phyloP scores from a whole-genome alignment of 2,113 vertebrate genomes.

The Hyla sarda region DNA sequence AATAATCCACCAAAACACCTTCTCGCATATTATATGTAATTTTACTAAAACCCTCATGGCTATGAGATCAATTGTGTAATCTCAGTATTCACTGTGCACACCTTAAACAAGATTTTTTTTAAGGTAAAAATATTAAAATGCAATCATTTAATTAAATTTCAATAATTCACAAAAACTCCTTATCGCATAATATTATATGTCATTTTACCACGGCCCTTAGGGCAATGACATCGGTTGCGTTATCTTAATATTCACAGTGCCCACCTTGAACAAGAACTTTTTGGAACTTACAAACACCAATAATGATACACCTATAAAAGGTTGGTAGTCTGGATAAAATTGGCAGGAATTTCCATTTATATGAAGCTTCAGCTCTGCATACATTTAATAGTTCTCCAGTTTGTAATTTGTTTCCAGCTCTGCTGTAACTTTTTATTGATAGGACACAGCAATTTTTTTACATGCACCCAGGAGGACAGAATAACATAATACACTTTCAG shows the following conservation, averaged over 20 bases:
- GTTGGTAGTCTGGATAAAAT: neutral
- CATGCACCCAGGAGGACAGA: neutral
- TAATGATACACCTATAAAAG: neutral
- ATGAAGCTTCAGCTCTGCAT: neutral
- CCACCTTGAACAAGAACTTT: constrained; percentile 2
- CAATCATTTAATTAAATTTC: too few species aligned
- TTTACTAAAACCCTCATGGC: neutral
- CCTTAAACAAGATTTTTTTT: neutral
- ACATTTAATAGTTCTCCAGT: constrained; percentile 14
- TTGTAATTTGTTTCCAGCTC: constrained; percentile 11
- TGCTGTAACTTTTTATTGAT: constrained; percentile 4
- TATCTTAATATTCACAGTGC: neutral
- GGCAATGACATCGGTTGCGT: neutral
- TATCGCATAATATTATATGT: too few species aligned
- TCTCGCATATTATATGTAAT: too few species aligned
- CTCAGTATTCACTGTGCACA: neutral
- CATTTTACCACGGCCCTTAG: neutral
- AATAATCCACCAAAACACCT: too few species aligned
- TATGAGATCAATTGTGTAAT: neutral
- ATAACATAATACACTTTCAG: neutral
- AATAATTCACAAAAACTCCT: too few species aligned
- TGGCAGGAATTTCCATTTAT: constrained; percentile 11
- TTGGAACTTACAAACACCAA: neutral
- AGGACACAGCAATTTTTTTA: constrained; percentile 3
- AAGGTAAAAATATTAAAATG: too few species aligned